Percentiles rank a stretch among this genome's conserved stretches.
phyloP scores from a whole-genome alignment of 2,797 vertebrate species.

The Brachymystax lenok region DNA sequence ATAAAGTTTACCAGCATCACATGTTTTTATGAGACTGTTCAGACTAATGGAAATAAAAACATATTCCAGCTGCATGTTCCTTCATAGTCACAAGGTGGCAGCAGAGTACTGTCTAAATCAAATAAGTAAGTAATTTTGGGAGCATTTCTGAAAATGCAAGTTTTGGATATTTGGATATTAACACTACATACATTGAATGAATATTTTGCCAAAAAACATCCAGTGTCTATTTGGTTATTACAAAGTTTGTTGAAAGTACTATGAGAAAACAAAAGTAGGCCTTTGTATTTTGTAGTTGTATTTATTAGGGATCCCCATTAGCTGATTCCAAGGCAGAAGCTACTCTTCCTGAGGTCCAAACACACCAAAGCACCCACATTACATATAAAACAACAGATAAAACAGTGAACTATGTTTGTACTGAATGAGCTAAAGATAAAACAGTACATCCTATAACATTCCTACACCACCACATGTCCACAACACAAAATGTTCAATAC shows the following conservation, averaged over 20 bases:
- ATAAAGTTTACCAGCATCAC: not conserved
- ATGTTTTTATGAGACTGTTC: not conserved
- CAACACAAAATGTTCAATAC: too few species aligned
- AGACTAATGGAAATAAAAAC: not conserved
- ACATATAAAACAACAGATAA: too few species aligned
- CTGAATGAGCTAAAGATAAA: too few species aligned
- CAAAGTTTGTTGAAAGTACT: not conserved
- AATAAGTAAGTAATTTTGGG: not conserved
- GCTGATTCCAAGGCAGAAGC: too few species aligned
- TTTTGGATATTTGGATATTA: not conserved
- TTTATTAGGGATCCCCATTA: too few species aligned
- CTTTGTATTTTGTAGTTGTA: too few species aligned
- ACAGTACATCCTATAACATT: too few species aligned
- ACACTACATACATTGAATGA: not conserved
- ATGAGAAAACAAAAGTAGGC: not conserved
- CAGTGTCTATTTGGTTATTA: not conserved
- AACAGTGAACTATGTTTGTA: too few species aligned
- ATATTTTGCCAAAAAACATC: not conserved
- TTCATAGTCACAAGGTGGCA: constrained; percentile 55
- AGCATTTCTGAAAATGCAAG: not conserved
- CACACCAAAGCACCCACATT: too few species aligned
- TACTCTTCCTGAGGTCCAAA: too few species aligned
- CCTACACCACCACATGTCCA: too few species aligned
- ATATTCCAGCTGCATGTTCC: not conserved
- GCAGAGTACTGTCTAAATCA: constrained; percentile 36